Conservation (phyloP, 2,888 invertebrate genomes). For the Temnothorax rugatulus region DNA sequence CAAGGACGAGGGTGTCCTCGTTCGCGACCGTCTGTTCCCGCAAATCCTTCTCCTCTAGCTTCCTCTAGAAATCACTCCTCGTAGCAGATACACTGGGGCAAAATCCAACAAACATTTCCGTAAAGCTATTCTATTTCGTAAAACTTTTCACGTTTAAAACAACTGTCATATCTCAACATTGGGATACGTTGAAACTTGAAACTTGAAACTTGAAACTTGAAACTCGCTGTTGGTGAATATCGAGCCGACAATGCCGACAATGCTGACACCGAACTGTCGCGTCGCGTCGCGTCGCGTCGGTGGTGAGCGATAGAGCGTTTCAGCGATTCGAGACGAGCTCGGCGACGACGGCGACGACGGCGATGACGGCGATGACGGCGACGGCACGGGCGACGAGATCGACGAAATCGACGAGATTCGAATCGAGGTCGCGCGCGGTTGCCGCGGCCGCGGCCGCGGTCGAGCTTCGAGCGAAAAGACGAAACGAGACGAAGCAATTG, state of each 20-base stretch:
- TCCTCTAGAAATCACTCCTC: background rate
- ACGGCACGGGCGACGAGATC: too few species aligned
- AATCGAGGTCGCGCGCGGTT: slow-evolving; percentile 1
- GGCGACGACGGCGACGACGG: background rate
- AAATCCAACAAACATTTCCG: background rate
- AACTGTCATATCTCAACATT: background rate
- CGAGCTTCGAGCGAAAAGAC: slow-evolving; percentile 5
- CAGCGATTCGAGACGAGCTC: slow-evolving; percentile 9
- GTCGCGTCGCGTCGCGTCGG: background rate
- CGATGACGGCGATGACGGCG: too few species aligned
- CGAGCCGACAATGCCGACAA: slow-evolving; percentile 2
- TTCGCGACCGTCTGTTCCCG: background rate
- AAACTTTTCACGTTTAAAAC: slow-evolving; percentile 18
- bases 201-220: background rate
- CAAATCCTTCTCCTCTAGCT: background rate
- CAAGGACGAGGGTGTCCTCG: background rate
- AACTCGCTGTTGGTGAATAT: background rate
- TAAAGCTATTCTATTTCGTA: background rate
- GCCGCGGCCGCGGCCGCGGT: background rate
- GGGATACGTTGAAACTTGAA: background rate
- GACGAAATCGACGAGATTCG: slow-evolving; percentile 11
- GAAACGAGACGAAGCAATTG: background rate
- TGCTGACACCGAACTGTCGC: background rate
- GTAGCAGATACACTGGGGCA: background rate
- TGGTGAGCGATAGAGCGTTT: background rate